Conservation (phyloP, 2,113 vertebrate genomes). For the Nothocercus julius region DNA sequence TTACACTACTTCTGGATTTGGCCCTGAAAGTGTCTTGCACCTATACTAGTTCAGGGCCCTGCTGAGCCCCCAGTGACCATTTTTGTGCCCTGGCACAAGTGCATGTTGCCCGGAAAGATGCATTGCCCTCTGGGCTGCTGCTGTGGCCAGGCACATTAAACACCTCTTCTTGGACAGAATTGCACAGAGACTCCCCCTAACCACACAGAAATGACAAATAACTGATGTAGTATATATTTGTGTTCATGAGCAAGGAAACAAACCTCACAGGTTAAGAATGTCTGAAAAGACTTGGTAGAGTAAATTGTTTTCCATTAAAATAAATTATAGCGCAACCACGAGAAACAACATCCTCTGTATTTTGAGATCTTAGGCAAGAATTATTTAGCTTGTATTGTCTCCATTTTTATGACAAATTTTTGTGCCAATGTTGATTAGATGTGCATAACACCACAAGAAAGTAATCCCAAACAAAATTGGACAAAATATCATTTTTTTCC, state of each 20-base stretch:
- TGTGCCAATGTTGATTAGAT: slow-evolving; percentile 38
- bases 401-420: slow-evolving; percentile 15
- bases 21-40: not conserved
- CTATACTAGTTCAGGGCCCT: not conserved
- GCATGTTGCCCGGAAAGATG: not conserved
- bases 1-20: not conserved
- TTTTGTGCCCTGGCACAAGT: not conserved
- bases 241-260: not conserved
- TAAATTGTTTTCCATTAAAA: slow-evolving; percentile 43
- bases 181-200: not conserved
- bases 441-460: slow-evolving; percentile 52
- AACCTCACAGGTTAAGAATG: not conserved
- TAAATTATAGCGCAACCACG: not conserved
- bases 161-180: not conserved
- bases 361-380: slow-evolving; percentile 10
- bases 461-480: slow-evolving; percentile 25
- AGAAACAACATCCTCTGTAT: not conserved
- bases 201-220: not conserved
- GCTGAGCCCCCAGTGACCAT: not conserved
- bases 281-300: not conserved
- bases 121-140: not conserved
- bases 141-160: not conserved
- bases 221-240: not conserved
- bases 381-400: slow-evolving; percentile 27
- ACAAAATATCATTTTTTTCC: slow-evolving; percentile 44